Conservation (phyloP, 1,140 invertebrate genomes). For the Drosophila novamexicana region DNA sequence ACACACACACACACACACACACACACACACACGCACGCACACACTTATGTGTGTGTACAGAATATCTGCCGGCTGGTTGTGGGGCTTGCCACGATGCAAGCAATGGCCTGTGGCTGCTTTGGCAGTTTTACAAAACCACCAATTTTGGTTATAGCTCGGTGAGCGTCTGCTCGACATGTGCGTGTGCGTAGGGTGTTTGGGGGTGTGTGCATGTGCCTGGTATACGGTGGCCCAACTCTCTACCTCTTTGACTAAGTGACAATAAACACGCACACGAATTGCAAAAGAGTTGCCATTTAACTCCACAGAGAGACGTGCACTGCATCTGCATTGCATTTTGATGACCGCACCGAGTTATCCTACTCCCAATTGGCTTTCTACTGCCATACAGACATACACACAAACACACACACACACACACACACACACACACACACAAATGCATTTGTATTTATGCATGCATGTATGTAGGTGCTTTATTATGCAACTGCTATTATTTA, state of each 20-base stretch:
- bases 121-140: slow-evolving; percentile 77
- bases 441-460: slow-evolving; percentile 3
- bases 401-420: not conserved
- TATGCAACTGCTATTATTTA: slow-evolving; percentile 41
- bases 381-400: not conserved
- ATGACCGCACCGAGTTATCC: slow-evolving; percentile 40
- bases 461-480: slow-evolving; percentile 14
- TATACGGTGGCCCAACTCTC: not conserved
- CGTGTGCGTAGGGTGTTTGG: not conserved
- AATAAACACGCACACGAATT: slow-evolving; percentile 53
- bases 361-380: slow-evolving; percentile 45
- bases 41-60: slow-evolving; percentile 4
- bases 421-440: not conserved
- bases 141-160: slow-evolving; percentile 69
- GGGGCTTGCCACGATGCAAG: slow-evolving; percentile 21
- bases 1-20: slow-evolving; percentile 6
- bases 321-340: slow-evolving; percentile 52
- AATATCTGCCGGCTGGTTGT: slow-evolving; percentile 14
- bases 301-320: slow-evolving; percentile 38
- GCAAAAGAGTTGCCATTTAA: slow-evolving; percentile 49
- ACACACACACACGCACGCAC: not conserved
- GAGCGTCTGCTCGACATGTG: slow-evolving; percentile 33
- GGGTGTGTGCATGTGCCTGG: not conserved
- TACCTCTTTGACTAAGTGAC: slow-evolving; percentile 33
- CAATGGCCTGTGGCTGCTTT: slow-evolving; percentile 50